These are phyloP conservation scores for Periparus ater DNA, from an alignment of 2,797 vertebrate species.

Conservation along the genomic window DNA sequence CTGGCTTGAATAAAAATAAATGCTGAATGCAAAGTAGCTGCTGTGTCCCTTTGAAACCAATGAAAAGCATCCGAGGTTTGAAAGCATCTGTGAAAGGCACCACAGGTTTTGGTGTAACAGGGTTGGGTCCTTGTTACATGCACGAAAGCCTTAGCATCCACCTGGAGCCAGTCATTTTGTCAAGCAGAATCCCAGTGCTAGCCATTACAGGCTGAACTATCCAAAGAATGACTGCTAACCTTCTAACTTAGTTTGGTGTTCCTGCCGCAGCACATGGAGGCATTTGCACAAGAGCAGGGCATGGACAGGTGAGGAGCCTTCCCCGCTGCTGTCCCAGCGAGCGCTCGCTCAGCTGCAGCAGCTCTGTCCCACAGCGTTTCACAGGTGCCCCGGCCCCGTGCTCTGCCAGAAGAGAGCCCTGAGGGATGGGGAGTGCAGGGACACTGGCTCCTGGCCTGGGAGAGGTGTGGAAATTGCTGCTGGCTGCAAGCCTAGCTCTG, in stretches of 20 bases:
- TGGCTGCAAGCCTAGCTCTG: not conserved
- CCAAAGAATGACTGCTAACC: not conserved
- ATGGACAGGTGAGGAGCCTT: not conserved
- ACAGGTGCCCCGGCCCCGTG: fast-evolving
- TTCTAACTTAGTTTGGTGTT: not conserved
- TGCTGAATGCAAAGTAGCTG: not conserved
- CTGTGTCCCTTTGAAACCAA: not conserved
- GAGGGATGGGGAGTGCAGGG: not conserved
- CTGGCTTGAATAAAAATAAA: not conserved
- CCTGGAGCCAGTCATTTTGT: not conserved
- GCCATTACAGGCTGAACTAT: not conserved
- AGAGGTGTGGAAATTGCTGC: not conserved
- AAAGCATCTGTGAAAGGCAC: too few species aligned
- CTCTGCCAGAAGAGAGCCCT: not conserved
- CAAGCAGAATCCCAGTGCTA: not conserved
- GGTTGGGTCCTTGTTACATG: not conserved
- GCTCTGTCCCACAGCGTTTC: not conserved
- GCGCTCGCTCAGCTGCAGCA: not conserved
- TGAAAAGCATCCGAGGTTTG: not conserved
- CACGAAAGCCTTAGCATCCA: not conserved
- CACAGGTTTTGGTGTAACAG: not conserved
- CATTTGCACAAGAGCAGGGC: not conserved
- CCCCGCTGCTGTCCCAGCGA: fast-evolving
- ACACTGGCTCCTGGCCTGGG: not conserved
- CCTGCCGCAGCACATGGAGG: not conserved